Percentiles rank a stretch among this genome's conserved stretches.
Conservation (phyloP, 2,888 invertebrate species). For the Ophioninae sp. region DNA sequence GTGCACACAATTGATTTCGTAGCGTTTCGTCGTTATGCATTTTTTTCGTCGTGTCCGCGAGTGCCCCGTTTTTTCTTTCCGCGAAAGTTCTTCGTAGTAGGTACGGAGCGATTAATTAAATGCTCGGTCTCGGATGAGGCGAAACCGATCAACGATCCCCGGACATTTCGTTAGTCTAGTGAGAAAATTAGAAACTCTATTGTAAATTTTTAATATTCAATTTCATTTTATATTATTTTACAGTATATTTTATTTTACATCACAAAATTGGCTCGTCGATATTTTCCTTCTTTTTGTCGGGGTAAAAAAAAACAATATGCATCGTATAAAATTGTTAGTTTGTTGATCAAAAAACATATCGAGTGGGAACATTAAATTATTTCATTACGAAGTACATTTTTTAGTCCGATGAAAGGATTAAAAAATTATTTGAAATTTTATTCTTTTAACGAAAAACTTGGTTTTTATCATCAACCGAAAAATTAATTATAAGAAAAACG, state of each 20-base stretch:
- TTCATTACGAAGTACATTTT: too few relatives aligned
- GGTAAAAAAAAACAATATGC: too few relatives aligned
- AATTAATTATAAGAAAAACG: too few relatives aligned
- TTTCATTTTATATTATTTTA: background rate
- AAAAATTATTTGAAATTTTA: too few relatives aligned
- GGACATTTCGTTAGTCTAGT: background rate
- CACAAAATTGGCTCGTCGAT: background rate
- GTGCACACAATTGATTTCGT: slow-evolving; percentile 29
- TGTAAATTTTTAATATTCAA: slow-evolving; percentile 24
- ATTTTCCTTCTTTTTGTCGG: background rate
- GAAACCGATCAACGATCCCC: slow-evolving; percentile 1
- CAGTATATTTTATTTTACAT: background rate
- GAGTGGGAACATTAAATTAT: too few relatives aligned
- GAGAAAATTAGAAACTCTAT: slow-evolving; percentile 26
- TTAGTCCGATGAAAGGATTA: too few relatives aligned
- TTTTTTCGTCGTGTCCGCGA: background rate
- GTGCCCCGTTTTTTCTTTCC: slow-evolving; percentile 7
- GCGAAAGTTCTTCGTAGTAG: slow-evolving; percentile 42
- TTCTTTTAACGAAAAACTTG: too few relatives aligned
- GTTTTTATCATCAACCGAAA: too few relatives aligned
- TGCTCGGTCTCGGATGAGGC: slow-evolving; percentile 8
- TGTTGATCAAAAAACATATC: too few relatives aligned
- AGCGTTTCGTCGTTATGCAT: slow-evolving; percentile 4
- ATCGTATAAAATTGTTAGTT: too few relatives aligned
- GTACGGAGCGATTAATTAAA: slow-evolving; percentile 31